Evolutionary conservation across 1,140 invertebrate species (phyloP), one percentile per base, ranked within the genome.

Genomic region (Carcinoscorpius rotundicauda): DNA sequence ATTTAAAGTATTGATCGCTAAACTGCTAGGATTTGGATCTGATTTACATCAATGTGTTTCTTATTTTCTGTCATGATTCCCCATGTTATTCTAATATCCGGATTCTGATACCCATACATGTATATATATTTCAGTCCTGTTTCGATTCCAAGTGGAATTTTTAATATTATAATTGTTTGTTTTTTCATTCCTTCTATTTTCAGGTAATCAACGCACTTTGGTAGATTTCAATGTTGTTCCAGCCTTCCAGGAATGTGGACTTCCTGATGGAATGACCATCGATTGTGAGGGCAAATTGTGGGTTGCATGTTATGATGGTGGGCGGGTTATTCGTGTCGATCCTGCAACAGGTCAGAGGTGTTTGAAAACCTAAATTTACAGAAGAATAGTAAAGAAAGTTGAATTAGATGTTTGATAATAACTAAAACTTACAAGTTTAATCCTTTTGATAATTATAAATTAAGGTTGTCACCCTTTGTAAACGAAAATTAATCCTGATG

Each of bases 241-340:
- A 53, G 68, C 72, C 4, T 76, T 79, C 72, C 74, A 76, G 6
- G 69, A 82, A 58, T 68, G 73, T 55, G 83, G 81, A 67, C 78
- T 82, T 73, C 85, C 85, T 51, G 87, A 88, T 74, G 86, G 86
- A 3, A 86, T 88, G 83, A 87, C 86, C 64, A 87, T 87, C 58
- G 86, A 89, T 73, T 81, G 78, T 0, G 80, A 85, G 63, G 87
- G 85, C 51, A 87, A 86, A 73, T 73, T 89, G 3, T 89, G 86
- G 84, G 78, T 89, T 52, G 84, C 85, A 66, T 81, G 82, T 69
- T 87, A 83, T 72, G 80, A 81, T 60, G 85, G 83, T 3, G 74
- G 50, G 4, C 64, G 76, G 65, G 66, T 78, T 52, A 60, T 76
- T n/a, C 66, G 74, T 49, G 69, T 80, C 60, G 75, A 79, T 67